A percentile compares a stretch with the other conserved stretches of the same genome.
phyloP scores from a whole-genome alignment of 2,113 vertebrate genomes.

The Cnemophilus loriae region DNA sequence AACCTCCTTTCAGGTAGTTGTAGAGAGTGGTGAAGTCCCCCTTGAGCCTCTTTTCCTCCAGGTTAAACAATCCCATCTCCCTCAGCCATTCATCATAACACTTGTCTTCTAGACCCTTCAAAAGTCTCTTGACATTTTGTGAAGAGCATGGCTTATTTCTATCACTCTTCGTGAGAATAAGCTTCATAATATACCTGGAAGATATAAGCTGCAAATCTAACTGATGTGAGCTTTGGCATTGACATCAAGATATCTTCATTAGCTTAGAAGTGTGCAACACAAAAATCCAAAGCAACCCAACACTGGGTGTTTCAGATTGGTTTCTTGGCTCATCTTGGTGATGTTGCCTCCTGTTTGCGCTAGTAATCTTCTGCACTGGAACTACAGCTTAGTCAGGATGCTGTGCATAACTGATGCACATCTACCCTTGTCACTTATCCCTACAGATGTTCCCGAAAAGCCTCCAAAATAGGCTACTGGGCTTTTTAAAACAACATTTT shows the following conservation, averaged over 20 bases:
- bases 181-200: background rate
- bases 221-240: background rate
- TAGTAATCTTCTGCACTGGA: background rate
- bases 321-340: background rate
- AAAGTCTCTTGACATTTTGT: background rate
- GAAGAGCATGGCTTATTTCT: background rate
- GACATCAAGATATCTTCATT: background rate
- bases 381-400: background rate
- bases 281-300: background rate
- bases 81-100: background rate
- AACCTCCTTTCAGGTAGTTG: background rate
- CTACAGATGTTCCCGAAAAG: background rate
- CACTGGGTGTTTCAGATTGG: background rate
- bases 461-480: background rate
- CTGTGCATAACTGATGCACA: background rate
- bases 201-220: background rate
- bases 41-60: background rate
- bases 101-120: background rate
- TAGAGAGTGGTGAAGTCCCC: accelerated
- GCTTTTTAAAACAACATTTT: background rate
- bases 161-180: background rate
- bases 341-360: background rate
- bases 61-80: background rate
- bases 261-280: background rate
- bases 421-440: background rate